phyloP scores from a whole-genome alignment of 2,888 invertebrate genomes.

The Cantharis flavilabris region DNA sequence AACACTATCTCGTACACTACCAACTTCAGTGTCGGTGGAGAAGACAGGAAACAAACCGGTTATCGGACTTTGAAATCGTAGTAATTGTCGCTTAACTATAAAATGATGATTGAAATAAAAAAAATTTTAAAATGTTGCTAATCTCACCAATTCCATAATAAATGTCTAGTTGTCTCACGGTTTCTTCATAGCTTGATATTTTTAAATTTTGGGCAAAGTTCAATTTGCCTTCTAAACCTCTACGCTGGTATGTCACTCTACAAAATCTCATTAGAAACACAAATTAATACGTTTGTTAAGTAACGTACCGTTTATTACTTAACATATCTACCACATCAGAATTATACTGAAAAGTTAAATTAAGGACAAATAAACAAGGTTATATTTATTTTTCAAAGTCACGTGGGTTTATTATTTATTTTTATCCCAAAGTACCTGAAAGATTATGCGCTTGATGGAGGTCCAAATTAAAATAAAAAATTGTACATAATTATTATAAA shows the following conservation, averaged over 20 bases:
- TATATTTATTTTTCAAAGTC: not conserved
- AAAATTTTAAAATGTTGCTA: not conserved
- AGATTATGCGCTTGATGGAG: not conserved
- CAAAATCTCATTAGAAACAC: not conserved
- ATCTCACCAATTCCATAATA: slow-evolving; percentile 89
- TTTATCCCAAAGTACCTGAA: not conserved
- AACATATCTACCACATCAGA: not conserved
- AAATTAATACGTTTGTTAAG: not conserved
- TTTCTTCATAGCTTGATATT: slow-evolving; percentile 86
- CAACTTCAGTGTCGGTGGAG: slow-evolving; percentile 77
- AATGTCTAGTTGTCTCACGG: slow-evolving; percentile 86
- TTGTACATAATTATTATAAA: no score
- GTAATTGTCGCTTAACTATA: slow-evolving; percentile 85
- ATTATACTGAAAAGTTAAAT: not conserved
- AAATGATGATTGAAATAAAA: slow-evolving; percentile 25
- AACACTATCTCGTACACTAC: slow-evolving; percentile 92
- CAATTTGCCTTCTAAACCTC: slow-evolving; percentile 64
- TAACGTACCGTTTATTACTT: not conserved
- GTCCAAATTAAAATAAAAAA: no score
- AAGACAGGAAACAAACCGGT: slow-evolving; percentile 91
- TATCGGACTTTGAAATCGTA: slow-evolving; percentile 90
- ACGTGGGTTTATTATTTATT: not conserved
- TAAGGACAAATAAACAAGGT: not conserved
- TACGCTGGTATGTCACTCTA: slow-evolving; percentile 18
- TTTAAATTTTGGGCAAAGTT: slow-evolving; percentile 80